Percentiles rank a stretch among this genome's conserved stretches.
These are phyloP conservation scores for Gnathonemus longibarbis DNA, from an alignment of 2,113 vertebrate species.

Conservation along the genomic window DNA sequence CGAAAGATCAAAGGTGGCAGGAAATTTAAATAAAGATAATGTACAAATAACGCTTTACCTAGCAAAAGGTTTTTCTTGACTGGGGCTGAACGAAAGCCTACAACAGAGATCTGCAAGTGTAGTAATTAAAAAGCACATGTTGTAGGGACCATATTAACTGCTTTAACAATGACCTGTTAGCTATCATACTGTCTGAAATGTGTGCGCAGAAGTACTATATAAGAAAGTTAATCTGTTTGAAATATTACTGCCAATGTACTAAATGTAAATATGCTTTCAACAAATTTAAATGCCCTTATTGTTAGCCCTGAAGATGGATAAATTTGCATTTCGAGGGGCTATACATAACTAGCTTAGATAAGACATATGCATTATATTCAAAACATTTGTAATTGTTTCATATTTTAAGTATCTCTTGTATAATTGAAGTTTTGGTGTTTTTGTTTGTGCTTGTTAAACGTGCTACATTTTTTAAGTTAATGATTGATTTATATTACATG, in stretches of 20 bases:
- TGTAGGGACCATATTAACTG: background rate
- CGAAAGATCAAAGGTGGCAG: background rate
- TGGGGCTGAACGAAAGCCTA: conserved; percentile 9
- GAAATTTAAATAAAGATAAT: conserved; percentile 22
- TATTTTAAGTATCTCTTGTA: conserved; percentile 11
- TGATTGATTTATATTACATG: background rate
- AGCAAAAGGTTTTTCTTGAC: conserved; percentile 15
- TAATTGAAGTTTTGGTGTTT: background rate
- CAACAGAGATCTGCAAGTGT: conserved; percentile 21
- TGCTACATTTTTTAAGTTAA: background rate
- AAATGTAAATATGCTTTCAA: background rate
- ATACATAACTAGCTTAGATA: background rate
- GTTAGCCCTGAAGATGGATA: background rate
- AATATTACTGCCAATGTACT: conserved; percentile 14
- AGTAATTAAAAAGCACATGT: conserved; percentile 21
- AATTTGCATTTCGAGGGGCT: background rate
- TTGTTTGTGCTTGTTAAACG: background rate
- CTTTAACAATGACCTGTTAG: background rate
- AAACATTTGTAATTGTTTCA: background rate
- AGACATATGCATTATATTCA: background rate
- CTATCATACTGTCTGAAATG: background rate
- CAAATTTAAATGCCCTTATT: background rate
- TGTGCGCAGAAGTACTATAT: background rate
- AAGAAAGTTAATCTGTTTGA: background rate
- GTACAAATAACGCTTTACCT: conserved; percentile 35